Percentiles rank a stretch among this genome's conserved stretches.
phyloP scores from a whole-genome alignment of 2,888 invertebrate species.

The Oegoconia quadripuncta region DNA sequence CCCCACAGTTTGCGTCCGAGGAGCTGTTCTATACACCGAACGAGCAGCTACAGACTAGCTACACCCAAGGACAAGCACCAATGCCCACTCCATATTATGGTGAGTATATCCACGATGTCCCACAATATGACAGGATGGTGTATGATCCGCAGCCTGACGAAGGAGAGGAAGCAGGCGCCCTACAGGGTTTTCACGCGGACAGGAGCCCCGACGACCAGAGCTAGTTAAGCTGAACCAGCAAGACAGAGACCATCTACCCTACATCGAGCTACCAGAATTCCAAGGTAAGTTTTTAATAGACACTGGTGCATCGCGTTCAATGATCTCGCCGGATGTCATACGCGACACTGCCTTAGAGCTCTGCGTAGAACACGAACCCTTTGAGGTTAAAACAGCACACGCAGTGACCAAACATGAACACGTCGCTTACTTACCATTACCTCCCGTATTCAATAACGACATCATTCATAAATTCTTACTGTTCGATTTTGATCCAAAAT shows the following conservation, averaged over 20 bases:
- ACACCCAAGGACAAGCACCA: too few relatives aligned
- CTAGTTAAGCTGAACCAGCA: constrained; percentile 1
- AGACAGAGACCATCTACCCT: constrained; percentile 1
- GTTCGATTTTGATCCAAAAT: constrained; percentile 12
- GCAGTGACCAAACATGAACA: constrained; percentile 15
- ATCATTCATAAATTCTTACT: constrained; percentile 16
- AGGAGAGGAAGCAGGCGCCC: too few relatives aligned
- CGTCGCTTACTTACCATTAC: constrained; percentile 13
- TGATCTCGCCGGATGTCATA: constrained; percentile 12
- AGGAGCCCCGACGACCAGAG: too few relatives aligned
- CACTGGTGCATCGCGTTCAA: constrained; percentile 19
- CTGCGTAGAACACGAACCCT: constrained; percentile 11
- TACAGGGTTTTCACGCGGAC: too few relatives aligned
- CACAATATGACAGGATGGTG: too few relatives aligned
- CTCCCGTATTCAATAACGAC: constrained; percentile 7
- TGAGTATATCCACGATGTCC: too few relatives aligned
- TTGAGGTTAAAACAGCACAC: constrained; percentile 20
- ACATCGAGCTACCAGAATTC: constrained; percentile 12
- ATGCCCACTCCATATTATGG: too few relatives aligned
- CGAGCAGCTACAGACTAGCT: too few relatives aligned
- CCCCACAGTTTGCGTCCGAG: too few relatives aligned
- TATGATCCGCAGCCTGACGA: too few relatives aligned
- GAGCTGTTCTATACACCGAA: too few relatives aligned
- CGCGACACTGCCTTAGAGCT: constrained; percentile 11
- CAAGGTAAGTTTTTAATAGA: constrained; percentile 19